Percentiles rank a stretch among this genome's conserved stretches.
Conservation (phyloP, 2,113 vertebrate species). For the Nothocercus nigrocapillus region DNA sequence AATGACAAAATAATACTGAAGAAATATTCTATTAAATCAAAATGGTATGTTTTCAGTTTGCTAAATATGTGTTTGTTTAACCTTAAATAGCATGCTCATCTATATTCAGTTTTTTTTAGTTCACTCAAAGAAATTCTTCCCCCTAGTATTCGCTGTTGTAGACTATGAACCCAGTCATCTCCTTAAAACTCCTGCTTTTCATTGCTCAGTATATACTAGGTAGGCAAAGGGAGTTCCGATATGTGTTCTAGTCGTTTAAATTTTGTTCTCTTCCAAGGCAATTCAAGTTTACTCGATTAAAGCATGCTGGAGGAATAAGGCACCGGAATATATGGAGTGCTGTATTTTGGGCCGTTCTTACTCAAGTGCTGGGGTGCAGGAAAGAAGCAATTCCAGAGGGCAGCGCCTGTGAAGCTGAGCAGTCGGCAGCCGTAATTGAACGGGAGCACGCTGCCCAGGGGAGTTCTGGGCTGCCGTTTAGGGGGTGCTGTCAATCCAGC, state of each 20-base stretch:
- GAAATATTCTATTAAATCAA: not conserved
- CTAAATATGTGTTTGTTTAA: constrained; percentile 37
- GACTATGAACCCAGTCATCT: constrained; percentile 51
- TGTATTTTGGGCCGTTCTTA: not conserved
- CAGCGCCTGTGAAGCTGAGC: not conserved
- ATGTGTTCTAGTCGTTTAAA: not conserved
- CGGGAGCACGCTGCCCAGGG: fast-evolving
- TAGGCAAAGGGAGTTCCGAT: not conserved
- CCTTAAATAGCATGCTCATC: constrained; percentile 11
- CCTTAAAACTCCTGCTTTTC: constrained; percentile 25
- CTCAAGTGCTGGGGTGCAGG: not conserved
- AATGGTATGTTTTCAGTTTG: constrained; percentile 1
- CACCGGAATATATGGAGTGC: not conserved
- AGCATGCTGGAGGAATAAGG: not conserved
- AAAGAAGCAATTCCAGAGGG: not conserved
- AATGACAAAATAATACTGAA: not conserved
- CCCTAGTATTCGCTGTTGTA: not conserved
- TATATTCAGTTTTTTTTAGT: constrained; percentile 53
- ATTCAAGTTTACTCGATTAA: not conserved
- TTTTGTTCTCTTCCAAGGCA: not conserved
- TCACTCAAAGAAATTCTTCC: constrained; percentile 25
- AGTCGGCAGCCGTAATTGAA: not conserved
- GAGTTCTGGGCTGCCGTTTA: not conserved
- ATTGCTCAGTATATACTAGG: not conserved
- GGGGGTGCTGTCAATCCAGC: too few relatives aligned